Base-by-base conservation (phyloP, 92 coral and sea anemone species). In the Muricea muricata region DNA sequence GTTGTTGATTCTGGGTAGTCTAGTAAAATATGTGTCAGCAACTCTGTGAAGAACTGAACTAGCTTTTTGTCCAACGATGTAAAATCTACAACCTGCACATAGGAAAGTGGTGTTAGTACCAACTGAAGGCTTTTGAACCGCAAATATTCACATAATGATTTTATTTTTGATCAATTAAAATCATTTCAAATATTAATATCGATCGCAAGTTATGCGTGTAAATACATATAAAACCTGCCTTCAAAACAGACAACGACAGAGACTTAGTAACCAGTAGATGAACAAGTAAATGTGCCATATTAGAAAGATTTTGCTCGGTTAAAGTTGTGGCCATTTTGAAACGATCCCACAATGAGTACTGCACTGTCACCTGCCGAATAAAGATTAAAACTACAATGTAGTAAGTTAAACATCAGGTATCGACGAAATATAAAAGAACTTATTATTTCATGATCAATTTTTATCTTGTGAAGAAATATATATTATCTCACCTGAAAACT, bases 271-370 rank as follows among this genome's bases (percentile, higher is more conserved):
- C 88, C 34, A 93, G 42, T 70, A 96, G 91, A 65, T 96, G 99
- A 39, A 91, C 76, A 46, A 96, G 70, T 66, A 96, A 81, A 15
- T 74, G 87, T 1, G 98, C 91, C 94, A 96, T 88, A 69, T 93
- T 93, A 29, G 70, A 30, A n/a, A 91, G 75, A 79, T 97, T 90
- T 82, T 93, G 93, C 35, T 87, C 58, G 7, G 93, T 73, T 33
- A 96, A 81, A 37, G 68, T 87, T 58, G 82, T 72, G 26, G 91
- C 77, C 54, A 93, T 84, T 80, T 96, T 96, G 84, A 96, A 92
- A 78, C 91, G 92, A 88, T 96, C 99, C 99, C 99, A 96, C 48
- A 96, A 88, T 24, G 99, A 90, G 78, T 91, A 96, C 84, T 96
- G 99, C 67, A 96, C 93, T 0, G 99, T 96, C 0, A 96, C 97